Percentiles rank a stretch among this genome's conserved stretches.
Evolutionary conservation across 2,888 invertebrate species (phyloP).

Genomic region (Branchipolynoe longqiensis): DNA sequence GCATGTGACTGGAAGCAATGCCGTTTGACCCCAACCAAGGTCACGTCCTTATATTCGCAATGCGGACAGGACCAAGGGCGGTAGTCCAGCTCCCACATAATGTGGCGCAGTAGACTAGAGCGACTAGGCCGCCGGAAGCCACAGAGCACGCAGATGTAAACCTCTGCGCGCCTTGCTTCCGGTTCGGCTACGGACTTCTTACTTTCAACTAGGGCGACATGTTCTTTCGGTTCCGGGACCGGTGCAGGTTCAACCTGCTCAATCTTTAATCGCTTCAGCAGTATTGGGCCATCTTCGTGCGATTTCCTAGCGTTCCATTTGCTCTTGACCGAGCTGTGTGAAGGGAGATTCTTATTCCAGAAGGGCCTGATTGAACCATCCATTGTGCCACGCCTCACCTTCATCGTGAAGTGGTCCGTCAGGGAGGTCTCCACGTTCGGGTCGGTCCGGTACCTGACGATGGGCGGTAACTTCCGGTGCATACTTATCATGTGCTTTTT

Average conservation of each 20-base stretch:
- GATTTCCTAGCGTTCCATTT: neutral
- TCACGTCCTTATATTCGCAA: slow-evolving; percentile 63
- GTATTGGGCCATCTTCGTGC: neutral
- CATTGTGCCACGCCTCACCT: neutral
- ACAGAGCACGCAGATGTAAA: slow-evolving; percentile 63
- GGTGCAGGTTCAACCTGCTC: no score
- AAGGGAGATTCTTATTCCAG: neutral
- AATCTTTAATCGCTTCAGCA: neutral
- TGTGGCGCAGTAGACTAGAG: slow-evolving; percentile 65
- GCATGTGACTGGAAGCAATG: slow-evolving; percentile 35
- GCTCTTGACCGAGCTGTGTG: neutral
- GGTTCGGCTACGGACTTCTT: neutral
- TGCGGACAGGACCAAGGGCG: slow-evolving; percentile 64
- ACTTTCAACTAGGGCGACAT: no score
- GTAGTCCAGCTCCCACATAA: slow-evolving; percentile 67
- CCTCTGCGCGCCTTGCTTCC: neutral
- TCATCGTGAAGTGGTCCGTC: slow-evolving; percentile 53
- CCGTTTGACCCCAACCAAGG: slow-evolving; percentile 11
- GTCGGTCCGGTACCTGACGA: slow-evolving; percentile 55
- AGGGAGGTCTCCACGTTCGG: slow-evolving; percentile 59
- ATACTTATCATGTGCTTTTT: slow-evolving; percentile 64
- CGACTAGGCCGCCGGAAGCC: slow-evolving; percentile 50
- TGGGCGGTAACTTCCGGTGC: slow-evolving; percentile 56
- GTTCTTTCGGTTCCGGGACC: neutral
- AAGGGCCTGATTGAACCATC: neutral